A percentile compares a stretch with the other conserved stretches of the same genome.
Conservation (phyloP, 2,888 invertebrate species). For the Ochlodes sylvanus region DNA sequence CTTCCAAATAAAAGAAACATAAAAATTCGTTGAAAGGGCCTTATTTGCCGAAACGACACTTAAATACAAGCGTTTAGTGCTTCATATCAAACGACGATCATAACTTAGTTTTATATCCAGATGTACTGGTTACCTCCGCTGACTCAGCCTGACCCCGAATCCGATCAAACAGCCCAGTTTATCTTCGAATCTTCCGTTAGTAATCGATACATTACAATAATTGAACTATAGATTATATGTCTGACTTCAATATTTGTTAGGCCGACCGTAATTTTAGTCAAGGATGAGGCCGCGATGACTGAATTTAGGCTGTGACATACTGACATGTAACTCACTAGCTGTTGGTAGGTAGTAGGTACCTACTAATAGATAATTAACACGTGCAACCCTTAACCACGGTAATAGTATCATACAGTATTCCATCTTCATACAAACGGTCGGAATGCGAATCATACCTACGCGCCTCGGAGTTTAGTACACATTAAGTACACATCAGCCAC, state of each 20-base stretch:
- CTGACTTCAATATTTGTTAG: constrained; percentile 1
- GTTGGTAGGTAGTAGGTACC: too few species aligned
- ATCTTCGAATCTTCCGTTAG: constrained; percentile 24
- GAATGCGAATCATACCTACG: too few species aligned
- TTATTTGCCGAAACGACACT: constrained; percentile 27
- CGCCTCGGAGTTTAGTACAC: too few species aligned
- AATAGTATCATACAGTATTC: too few species aligned
- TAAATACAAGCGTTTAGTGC: constrained; percentile 21
- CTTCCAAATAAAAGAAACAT: constrained; percentile 23
- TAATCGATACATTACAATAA: constrained; percentile 16
- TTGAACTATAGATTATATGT: constrained; percentile 20
- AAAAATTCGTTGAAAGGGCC: constrained; percentile 15
- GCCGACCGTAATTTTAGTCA: background rate
- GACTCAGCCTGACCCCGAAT: constrained; percentile 29
- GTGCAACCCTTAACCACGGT: too few species aligned
- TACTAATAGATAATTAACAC: too few species aligned
- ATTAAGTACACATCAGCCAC: too few species aligned
- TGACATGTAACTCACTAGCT: background rate
- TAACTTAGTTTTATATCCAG: constrained; percentile 28
- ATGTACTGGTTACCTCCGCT: constrained; percentile 7
- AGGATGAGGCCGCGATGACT: background rate
- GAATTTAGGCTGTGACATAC: constrained; percentile 2
- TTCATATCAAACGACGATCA: constrained; percentile 12
- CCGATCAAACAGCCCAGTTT: constrained; percentile 17
- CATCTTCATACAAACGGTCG: too few species aligned